Conservation (phyloP, 2,797 vertebrate genomes). For the Gallinago nigripennis region DNA sequence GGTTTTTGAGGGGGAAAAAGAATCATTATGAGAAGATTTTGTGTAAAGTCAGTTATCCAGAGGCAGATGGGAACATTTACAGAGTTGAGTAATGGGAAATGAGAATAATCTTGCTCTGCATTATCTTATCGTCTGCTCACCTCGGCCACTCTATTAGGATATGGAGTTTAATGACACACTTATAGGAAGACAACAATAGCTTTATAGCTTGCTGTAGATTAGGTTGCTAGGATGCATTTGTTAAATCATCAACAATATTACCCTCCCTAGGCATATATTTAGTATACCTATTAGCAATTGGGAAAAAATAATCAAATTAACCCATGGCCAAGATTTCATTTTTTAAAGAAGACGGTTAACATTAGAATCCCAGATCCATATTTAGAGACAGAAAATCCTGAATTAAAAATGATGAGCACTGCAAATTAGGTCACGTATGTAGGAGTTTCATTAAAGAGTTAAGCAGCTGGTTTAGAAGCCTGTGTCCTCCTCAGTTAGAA, state of each 20-base stretch:
- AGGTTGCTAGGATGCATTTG: background rate
- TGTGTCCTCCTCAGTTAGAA: background rate
- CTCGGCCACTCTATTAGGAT: background rate
- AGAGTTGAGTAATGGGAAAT: background rate
- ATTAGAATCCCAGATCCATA: background rate
- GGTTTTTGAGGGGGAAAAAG: too few relatives aligned
- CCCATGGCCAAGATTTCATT: background rate
- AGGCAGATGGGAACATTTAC: background rate
- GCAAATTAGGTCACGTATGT: background rate
- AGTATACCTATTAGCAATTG: background rate
- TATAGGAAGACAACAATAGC: background rate
- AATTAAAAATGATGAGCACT: background rate
- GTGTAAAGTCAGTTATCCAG: background rate
- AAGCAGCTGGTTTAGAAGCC: background rate
- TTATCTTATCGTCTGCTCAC: background rate
- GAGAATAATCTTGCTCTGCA: background rate
- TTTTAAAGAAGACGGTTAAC: background rate
- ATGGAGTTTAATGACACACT: background rate
- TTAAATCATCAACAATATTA: conserved; percentile 29
- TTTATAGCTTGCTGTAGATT: background rate
- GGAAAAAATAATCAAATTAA: conserved; percentile 12
- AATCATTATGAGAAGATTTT: background rate
- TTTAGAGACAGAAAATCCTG: background rate
- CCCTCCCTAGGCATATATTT: background rate
- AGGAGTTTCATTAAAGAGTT: background rate